Percentiles rank a stretch among this genome's conserved stretches.
These are phyloP conservation scores for Callospermophilus lateralis DNA, from an alignment of 2,113 vertebrate genomes.

Conservation along the genomic window DNA sequence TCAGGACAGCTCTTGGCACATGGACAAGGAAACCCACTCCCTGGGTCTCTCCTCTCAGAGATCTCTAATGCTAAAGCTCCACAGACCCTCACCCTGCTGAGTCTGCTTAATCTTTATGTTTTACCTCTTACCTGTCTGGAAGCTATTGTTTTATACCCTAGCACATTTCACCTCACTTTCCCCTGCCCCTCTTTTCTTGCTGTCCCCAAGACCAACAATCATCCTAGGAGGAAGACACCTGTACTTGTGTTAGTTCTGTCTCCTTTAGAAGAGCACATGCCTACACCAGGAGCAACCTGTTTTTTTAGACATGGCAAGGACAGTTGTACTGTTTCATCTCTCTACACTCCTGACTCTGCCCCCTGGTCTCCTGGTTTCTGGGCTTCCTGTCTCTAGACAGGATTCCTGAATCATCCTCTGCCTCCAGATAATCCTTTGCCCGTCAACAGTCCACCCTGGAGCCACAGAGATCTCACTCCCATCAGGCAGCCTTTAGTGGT, in stretches of 20 bases:
- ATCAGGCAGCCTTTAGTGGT: not conserved
- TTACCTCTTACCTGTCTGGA: not conserved
- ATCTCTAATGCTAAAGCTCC: not conserved
- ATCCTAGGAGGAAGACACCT: not conserved
- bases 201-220: not conserved
- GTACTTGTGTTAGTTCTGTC: not conserved
- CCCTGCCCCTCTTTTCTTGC: not conserved
- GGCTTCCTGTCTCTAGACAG: not conserved
- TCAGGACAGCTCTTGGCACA: not conserved
- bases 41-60: not conserved
- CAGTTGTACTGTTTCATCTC: not conserved
- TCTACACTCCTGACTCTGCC: not conserved
- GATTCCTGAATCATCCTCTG: not conserved
- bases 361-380: fast-evolving
- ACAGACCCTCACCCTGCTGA: too few species aligned
- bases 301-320: not conserved
- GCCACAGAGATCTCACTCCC: not conserved
- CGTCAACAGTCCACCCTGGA: not conserved
- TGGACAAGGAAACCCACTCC: fast-evolving
- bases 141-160: not conserved
- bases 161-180: not conserved
- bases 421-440: not conserved
- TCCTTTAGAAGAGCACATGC: not conserved
- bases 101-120: not conserved
- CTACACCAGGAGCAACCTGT: not conserved